A percentile compares a stretch with the other conserved stretches of the same genome.
phyloP scores from a whole-genome alignment of 2,113 vertebrate species.

The Hyla sarda region DNA sequence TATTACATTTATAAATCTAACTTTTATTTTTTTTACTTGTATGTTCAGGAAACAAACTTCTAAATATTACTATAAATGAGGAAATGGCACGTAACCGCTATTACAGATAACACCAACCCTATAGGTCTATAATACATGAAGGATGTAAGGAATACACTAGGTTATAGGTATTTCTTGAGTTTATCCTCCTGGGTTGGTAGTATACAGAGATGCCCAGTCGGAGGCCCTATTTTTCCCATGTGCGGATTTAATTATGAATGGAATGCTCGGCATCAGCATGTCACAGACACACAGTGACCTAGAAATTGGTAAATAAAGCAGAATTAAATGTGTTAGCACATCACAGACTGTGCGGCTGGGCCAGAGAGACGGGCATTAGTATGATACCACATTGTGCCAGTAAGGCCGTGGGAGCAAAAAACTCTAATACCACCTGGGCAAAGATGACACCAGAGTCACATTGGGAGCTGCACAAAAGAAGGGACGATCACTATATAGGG shows the following conservation, averaged over 20 bases:
- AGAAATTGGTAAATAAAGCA: conserved; percentile 5
- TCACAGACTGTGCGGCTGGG: not conserved
- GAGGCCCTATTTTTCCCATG: not conserved
- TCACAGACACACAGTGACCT: not conserved
- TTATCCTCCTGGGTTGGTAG: not conserved
- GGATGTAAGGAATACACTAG: not conserved
- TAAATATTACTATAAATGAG: not conserved
- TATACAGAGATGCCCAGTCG: not conserved
- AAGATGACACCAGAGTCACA: not conserved
- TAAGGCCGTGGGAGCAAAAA: not conserved
- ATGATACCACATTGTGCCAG: not conserved
- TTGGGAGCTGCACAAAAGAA: too few species aligned
- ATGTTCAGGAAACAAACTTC: too few species aligned
- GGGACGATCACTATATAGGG: too few species aligned
- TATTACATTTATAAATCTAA: too few species aligned
- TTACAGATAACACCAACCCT: not conserved
- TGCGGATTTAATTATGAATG: not conserved
- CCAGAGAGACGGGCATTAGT: not conserved
- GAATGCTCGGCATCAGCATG: not conserved
- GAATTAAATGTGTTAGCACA: not conserved
- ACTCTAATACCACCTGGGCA: not conserved
- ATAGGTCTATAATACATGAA: too few species aligned
- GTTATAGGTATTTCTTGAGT: too few species aligned
- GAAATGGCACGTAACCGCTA: not conserved
- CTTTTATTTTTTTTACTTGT: not conserved